Base-by-base conservation (phyloP, 2,888 invertebrate genomes). In the Drosophila kuntzei region DNA sequence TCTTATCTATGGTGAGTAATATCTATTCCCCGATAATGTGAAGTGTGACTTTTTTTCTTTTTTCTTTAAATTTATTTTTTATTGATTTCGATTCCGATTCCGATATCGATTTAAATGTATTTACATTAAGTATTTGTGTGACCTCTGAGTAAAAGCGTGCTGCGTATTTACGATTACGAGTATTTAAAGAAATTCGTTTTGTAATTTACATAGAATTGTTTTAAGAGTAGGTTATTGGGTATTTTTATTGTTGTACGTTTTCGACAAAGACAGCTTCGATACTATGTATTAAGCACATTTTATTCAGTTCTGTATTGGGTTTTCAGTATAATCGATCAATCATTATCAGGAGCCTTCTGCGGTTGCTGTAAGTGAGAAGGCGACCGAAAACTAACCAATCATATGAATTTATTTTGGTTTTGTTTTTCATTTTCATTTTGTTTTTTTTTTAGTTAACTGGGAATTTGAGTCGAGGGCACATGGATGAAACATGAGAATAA, bases 301-400 rank as follows among this genome's bases (percentile, higher is more conserved):
- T 1, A 16, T 54, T 61, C 27, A 29, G 12, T 64, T 54, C 27
- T 14, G 16, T 6, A 18, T 39, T 49, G 6, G 20, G 8, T 62
- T 60, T 9, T 57, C 29, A 51, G 57, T 39, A 20, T 51, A 63
- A 61, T 64, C 49, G 76, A 87, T 87, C 81, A 80, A 80, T 85
- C 81, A 85, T 81, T 78, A 76, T 79, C 87, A 90, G 94, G 94
- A 94, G 94, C 95, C 95, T 95, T 95, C 95, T 95, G 95, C 95
- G 95, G 95, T 94, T 95, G 95, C 95, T 95, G 95, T 95, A 95
- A 81, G 94, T 94, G 95, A 95, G 95, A 95, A 95, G 95, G 95
- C 95, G 95, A 95, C 95, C 93, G 94, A 94, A 91, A 92, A 91
- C 92, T 92, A 92, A 92, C 92, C 92, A 91, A 92, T 89, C 87